Percentiles rank a stretch among this genome's conserved stretches.
These are phyloP conservation scores for Prionailurus viverrinus DNA, from an alignment of 2,113 vertebrate genomes.

Conservation along the genomic window DNA sequence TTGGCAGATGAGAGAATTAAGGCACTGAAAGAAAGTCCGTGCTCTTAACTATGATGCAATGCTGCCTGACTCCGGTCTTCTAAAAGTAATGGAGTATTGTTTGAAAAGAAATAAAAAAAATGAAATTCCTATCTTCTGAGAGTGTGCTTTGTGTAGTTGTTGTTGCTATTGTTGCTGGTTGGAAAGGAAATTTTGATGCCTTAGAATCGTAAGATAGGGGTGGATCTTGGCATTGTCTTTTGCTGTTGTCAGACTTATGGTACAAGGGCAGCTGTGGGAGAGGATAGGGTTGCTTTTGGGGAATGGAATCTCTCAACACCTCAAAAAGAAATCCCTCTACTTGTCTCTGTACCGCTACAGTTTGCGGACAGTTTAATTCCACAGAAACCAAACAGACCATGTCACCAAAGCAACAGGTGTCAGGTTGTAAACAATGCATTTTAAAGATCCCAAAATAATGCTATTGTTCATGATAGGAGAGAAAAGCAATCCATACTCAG, in stretches of 20 bases:
- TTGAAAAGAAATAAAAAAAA: not conserved
- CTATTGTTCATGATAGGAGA: conserved; percentile 11
- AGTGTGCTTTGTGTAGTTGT: not conserved
- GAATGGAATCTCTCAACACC: conserved; percentile 78
- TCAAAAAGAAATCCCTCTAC: conserved; percentile 74
- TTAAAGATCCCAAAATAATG: conserved; percentile 60
- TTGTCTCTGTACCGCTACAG: not conserved
- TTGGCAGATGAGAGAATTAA: not conserved
- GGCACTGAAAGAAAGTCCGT: not conserved
- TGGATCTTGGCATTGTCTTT: conserved; percentile 37
- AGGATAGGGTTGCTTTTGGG: conserved; percentile 71
- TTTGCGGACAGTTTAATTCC: conserved; percentile 53
- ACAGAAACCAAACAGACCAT: conserved; percentile 78
- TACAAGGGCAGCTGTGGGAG: conserved; percentile 62
- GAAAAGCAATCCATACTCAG: not conserved
- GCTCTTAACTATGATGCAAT: not conserved
- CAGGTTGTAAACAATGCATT: conserved; percentile 22
- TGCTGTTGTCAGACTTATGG: not conserved
- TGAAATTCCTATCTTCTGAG: not conserved
- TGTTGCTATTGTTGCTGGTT: not conserved
- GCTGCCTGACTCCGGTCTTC: not conserved
- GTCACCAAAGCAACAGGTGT: conserved; percentile 77
- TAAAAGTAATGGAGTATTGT: not conserved
- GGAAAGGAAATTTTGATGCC: not conserved
- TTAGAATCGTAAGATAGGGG: not conserved